These are phyloP conservation scores for Pseudeuparius sepicola DNA, from an alignment of 2,888 invertebrate genomes.

Conservation along the genomic window DNA sequence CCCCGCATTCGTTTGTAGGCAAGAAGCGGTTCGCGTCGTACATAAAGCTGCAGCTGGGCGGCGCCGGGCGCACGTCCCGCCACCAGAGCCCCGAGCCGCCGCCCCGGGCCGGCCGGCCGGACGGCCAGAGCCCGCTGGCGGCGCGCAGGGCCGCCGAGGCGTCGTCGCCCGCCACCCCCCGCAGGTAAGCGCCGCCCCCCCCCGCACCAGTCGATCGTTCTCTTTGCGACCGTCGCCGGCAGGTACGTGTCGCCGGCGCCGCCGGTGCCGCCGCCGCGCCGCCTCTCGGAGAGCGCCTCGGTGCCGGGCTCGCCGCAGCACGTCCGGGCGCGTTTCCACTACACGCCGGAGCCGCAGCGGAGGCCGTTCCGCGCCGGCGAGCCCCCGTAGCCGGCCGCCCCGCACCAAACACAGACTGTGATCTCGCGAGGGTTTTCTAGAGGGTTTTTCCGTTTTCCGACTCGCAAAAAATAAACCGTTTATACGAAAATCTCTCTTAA, in stretches of 20 bases:
- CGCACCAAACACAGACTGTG: too few species aligned
- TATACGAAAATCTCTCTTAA: too few species aligned
- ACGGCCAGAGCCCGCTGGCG: conserved; percentile 43
- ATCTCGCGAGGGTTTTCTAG: too few species aligned
- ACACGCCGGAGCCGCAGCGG: conserved; percentile 49
- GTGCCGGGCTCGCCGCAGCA: conserved; percentile 63
- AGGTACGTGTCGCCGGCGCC: conserved; percentile 53
- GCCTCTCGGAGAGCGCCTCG: conserved; percentile 55
- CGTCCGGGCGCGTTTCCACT: conserved; percentile 51
- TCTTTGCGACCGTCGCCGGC: too few species aligned
- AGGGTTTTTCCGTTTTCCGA: too few species aligned
- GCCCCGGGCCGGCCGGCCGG: conserved; percentile 40
- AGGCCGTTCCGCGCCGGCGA: conserved; percentile 42
- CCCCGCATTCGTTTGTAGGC: conserved; percentile 27
- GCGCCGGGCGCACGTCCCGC: conserved; percentile 38
- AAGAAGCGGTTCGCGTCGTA: conserved; percentile 77
- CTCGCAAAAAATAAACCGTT: too few species aligned
- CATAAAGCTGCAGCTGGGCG: conserved; percentile 64
- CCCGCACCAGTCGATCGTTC: too few species aligned
- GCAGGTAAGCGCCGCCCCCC: too few species aligned
- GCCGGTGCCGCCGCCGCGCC: conserved; percentile 51
- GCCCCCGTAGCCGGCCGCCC: conserved; percentile 34
- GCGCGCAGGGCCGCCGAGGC: conserved; percentile 50
- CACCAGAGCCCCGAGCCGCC: conserved; percentile 54
- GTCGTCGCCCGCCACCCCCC: conserved; percentile 44